Percentiles rank a stretch among this genome's conserved stretches.
These are phyloP conservation scores for Timema podura DNA, from an alignment of 2,888 invertebrate genomes.

Conservation along the genomic window DNA sequence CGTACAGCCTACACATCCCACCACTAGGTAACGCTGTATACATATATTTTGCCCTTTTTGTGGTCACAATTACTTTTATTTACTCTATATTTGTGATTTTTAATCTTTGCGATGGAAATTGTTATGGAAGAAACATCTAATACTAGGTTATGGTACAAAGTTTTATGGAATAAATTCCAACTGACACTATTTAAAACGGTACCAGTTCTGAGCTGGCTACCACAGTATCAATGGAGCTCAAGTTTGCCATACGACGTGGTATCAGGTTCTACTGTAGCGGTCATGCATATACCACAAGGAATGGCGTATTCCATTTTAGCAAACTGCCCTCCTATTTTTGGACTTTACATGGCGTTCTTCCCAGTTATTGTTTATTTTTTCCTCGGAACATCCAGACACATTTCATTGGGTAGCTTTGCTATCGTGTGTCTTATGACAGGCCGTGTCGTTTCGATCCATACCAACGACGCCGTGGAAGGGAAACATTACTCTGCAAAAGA, in stretches of 20 bases:
- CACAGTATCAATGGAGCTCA: constrained; percentile 57
- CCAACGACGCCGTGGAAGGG: background rate
- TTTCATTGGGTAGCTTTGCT: constrained; percentile 10
- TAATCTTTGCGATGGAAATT: too few species aligned
- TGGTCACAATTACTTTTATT: too few species aligned
- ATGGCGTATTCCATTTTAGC: constrained; percentile 75
- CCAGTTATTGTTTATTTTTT: constrained; percentile 82
- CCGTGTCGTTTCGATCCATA: background rate
- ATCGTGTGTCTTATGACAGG: constrained; percentile 11
- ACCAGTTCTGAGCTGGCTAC: constrained; percentile 63
- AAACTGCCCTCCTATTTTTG: constrained; percentile 68
- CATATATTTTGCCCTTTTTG: too few species aligned
- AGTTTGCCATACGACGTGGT: constrained; percentile 70
- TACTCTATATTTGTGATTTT: too few species aligned
- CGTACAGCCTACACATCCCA: too few species aligned
- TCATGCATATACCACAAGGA: constrained; percentile 89
- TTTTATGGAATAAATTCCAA: too few species aligned
- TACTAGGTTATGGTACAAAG: too few species aligned
- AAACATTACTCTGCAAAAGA: background rate
- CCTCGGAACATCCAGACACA: constrained; percentile 61
- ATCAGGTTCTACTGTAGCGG: constrained; percentile 80
- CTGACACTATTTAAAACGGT: constrained; percentile 37
- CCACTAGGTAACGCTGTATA: too few species aligned
- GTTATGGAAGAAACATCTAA: too few species aligned
- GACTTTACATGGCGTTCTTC: constrained; percentile 88